Conservation (phyloP, 2,888 invertebrate species). For the Drosophila eohydei region DNA sequence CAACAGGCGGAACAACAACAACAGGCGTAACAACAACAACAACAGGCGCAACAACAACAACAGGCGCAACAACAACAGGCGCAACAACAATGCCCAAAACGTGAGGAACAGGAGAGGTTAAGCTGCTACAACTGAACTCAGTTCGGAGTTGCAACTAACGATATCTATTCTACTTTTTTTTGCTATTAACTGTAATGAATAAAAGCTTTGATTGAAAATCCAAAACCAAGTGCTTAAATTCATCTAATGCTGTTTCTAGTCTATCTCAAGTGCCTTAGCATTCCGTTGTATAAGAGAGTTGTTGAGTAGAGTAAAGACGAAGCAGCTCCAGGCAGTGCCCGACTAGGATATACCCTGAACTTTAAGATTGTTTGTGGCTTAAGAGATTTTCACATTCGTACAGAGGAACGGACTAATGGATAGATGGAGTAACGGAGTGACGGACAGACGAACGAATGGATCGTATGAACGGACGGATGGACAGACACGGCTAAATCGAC, state of each 20-base stretch:
- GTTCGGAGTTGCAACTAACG: not conserved
- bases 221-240: not conserved
- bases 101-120: not conserved
- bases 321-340: too few relatives aligned
- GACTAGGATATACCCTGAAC: too few relatives aligned
- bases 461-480: too few relatives aligned
- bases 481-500: too few relatives aligned
- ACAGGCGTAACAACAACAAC: not conserved
- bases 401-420: too few relatives aligned
- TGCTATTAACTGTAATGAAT: conserved; percentile 5
- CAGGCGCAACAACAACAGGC: not conserved
- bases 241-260: not conserved
- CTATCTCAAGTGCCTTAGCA: too few relatives aligned
- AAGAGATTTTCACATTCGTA: too few relatives aligned
- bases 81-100: not conserved
- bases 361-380: too few relatives aligned
- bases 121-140: not conserved
- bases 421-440: too few relatives aligned
- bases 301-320: too few relatives aligned
- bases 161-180: conserved; percentile 4
- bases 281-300: too few relatives aligned
- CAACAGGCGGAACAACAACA: conserved; percentile 7
- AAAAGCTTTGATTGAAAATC: conserved; percentile 13
- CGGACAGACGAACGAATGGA: too few relatives aligned
- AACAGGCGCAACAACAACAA: not conserved